Base-by-base conservation (phyloP, 2,113 vertebrate species). In the Xiphophorus couchianus region DNA sequence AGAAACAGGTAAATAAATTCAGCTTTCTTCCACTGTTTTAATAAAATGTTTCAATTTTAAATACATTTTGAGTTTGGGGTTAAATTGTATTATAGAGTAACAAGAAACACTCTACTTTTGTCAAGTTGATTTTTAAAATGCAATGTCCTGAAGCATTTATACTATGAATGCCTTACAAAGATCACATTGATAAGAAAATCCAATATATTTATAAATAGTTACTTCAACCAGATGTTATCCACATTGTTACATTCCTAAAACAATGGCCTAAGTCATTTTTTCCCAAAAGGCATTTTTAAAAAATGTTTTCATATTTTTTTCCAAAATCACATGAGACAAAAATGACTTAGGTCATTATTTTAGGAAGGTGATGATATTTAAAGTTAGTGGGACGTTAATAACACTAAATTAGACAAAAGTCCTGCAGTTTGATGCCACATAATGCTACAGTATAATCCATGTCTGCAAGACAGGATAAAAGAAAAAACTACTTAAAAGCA, bases 1-100 rank as follows among this genome's bases (percentile, higher is more conserved):
- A 77, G 96, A 98, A 90, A 96, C 96, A 95, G 98, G 98, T 82
- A 77, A 69, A 66, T 10, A 37, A 25, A 25, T 27, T 14, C 1
- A n/a, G n/a, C 15, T 66, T 66, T 66, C 25, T 66, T 66, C 35
- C 51, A n/a, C 51, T 58, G 9, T 58, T 58, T 58, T 11, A 58
- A 58, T 58, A 10, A 58, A 10, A n/a, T 48, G 3, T 7, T n/a
- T 10, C 8, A n/a, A 10, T 25, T 58, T 58, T n/a, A 58, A 58
- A 9, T 25, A 3, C 8, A 58, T 25, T 10, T 25, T 58, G 51
- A 58, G 51, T n/a, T 25, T 58, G 51, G 5, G 3, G 22, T 25
- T 58, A 25, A 58, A 58, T 14, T 48, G 17, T 11, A 11, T 58
- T 0, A n/a, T 11, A 58, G 51, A 58, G 8, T 10, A 58, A 25